These are phyloP conservation scores for Pholis gunnellus DNA, from an alignment of 2,113 vertebrate species.

Conservation along the genomic window DNA sequence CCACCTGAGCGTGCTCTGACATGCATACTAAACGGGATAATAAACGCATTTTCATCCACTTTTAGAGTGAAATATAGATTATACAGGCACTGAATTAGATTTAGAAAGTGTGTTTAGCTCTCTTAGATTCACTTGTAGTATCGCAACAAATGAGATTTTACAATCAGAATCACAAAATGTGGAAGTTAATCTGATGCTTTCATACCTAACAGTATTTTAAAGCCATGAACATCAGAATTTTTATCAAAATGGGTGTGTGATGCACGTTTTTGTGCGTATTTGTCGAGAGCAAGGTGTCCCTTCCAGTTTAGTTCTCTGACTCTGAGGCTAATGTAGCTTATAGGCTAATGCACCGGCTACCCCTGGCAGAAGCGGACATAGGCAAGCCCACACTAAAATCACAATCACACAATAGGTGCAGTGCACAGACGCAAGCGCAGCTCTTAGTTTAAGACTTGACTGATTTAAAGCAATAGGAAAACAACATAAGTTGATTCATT, in stretches of 20 bases:
- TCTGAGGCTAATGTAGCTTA: not conserved
- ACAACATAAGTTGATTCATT: not conserved
- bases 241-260: not conserved
- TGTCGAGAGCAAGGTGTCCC: not conserved
- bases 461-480: constrained; percentile 14
- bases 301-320: not conserved
- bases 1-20: constrained; percentile 23
- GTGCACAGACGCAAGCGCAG: not conserved
- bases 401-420: constrained; percentile 4
- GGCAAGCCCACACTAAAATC: constrained; percentile 20
- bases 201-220: not conserved
- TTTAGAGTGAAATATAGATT: not conserved
- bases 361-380: not conserved
- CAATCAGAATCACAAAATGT: not conserved
- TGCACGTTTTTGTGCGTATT: constrained; percentile 8
- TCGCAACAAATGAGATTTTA: not conserved
- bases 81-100: not conserved
- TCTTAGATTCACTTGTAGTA: not conserved
- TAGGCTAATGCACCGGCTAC: not conserved
- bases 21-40: not conserved
- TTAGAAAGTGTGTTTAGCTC: not conserved
- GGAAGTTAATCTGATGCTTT: not conserved
- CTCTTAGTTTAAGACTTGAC: not conserved
- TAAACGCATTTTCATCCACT: not conserved
- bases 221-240: not conserved